Evolutionary conservation across 2,888 invertebrate species (phyloP).

Genomic region (Byasa hedistus): DNA sequence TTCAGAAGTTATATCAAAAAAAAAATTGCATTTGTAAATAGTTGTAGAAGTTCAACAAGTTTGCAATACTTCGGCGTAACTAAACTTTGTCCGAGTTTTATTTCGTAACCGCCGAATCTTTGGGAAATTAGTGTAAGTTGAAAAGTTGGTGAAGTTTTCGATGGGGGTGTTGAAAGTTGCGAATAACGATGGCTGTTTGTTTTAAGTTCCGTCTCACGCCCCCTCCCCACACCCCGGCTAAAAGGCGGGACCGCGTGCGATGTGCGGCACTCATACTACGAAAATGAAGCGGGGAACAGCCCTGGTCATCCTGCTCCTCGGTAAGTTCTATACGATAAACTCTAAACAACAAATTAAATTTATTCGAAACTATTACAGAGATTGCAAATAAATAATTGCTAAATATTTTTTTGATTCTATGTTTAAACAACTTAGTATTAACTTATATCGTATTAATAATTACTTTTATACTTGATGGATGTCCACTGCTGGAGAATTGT

Average conservation of each 20-base stretch:
- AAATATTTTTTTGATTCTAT: too few species aligned
- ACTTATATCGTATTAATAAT: background rate
- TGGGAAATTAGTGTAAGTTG: background rate
- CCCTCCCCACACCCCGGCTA: conserved; percentile 38
- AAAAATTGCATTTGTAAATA: too few species aligned
- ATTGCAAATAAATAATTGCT: too few species aligned
- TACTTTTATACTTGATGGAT: too few species aligned
- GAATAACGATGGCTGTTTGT: too few species aligned
- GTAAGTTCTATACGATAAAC: conserved; percentile 43
- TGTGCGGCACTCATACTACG: conserved; percentile 57
- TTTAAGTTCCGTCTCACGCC: conserved; percentile 6
- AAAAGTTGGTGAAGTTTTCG: background rate
- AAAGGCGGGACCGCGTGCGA: conserved; percentile 51
- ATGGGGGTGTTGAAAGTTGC: too few species aligned
- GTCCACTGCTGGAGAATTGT: too few species aligned
- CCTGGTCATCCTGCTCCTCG: conserved; percentile 59
- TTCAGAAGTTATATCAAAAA: too few species aligned
- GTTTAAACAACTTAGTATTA: background rate
- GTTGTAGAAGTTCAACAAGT: too few species aligned
- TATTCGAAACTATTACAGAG: background rate
- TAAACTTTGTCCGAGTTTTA: too few species aligned
- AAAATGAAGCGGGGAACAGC: conserved; percentile 60
- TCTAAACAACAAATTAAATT: background rate
- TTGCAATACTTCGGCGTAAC: too few species aligned
- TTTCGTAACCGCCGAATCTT: background rate